Evolutionary conservation across 2,888 invertebrate genomes (phyloP).

Genomic region (Pseudoips prasinana): DNA sequence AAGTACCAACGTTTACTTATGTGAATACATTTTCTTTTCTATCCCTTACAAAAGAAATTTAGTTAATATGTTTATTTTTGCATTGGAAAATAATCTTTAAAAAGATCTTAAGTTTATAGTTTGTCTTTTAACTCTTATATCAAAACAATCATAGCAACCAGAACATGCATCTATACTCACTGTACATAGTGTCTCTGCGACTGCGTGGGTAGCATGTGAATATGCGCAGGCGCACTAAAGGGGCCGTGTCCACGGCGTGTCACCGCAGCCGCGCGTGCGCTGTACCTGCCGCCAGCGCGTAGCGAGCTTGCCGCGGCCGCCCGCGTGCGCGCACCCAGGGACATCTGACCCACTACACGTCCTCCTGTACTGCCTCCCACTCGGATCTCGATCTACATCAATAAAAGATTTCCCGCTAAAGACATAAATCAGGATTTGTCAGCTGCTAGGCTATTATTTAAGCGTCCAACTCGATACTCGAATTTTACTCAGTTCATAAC

Average conservation of each 20-base stretch:
- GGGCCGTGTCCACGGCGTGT: constrained; percentile 95
- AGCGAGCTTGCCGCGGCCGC: constrained; percentile 95
- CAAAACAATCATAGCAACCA: too few species aligned
- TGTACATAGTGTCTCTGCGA: constrained; percentile 74
- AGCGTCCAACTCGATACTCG: too few species aligned
- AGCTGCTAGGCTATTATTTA: background rate
- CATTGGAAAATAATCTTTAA: too few species aligned
- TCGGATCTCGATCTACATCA: constrained; percentile 65
- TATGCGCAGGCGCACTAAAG: constrained; percentile 89
- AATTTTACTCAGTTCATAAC: too few species aligned
- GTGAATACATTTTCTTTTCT: too few species aligned
- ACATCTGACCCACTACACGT: constrained; percentile 88
- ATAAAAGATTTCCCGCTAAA: background rate
- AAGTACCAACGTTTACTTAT: too few species aligned
- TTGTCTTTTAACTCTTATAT: too few species aligned
- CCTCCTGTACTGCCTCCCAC: constrained; percentile 61
- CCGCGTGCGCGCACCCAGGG: constrained; percentile 93
- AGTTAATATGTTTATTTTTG: too few species aligned
- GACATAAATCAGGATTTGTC: background rate
- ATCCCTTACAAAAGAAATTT: too few species aligned
- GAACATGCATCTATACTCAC: too few species aligned
- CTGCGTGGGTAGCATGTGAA: constrained; percentile 86
- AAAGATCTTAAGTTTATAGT: too few species aligned
- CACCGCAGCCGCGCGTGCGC: constrained; percentile 93
- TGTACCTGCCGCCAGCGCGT: constrained; percentile 92